Evolutionary conservation across 2,888 invertebrate genomes (phyloP).

Genomic region (Geotrupes spiniger): DNA sequence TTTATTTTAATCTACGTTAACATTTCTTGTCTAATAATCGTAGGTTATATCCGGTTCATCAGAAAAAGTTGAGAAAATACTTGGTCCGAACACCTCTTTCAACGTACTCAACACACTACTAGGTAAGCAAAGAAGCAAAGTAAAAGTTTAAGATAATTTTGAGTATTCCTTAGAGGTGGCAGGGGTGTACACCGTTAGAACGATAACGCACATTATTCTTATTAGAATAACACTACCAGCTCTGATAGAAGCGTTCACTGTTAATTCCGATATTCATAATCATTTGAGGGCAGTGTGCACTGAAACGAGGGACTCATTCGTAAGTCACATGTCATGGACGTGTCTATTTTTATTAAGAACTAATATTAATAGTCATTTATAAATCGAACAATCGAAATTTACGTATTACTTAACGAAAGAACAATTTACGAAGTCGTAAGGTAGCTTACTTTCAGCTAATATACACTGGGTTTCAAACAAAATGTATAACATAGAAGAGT

Average conservation of each 20-base stretch:
- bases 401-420: no score
- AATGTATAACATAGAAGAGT: no score
- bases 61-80: constrained; percentile 24
- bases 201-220: constrained; percentile 25
- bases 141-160: background rate
- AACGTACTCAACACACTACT: constrained; percentile 28
- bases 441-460: no score
- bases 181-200: constrained; percentile 25
- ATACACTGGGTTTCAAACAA: no score
- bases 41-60: constrained; percentile 26
- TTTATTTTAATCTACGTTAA: no score
- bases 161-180: constrained; percentile 19
- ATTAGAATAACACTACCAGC: constrained; percentile 19
- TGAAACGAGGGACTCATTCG: constrained; percentile 22
- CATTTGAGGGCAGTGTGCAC: constrained; percentile 10
- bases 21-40: no score
- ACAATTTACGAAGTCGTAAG: no score
- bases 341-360: no score
- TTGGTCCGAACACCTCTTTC: constrained; percentile 24
- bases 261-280: constrained; percentile 11
- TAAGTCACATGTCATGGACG: no score
- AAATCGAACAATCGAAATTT: no score
- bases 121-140: constrained; percentile 11
- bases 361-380: no score
- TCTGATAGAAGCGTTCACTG: constrained; percentile 22